phyloP scores from a whole-genome alignment of 2,113 vertebrate species.

The Albula glossodonta region DNA sequence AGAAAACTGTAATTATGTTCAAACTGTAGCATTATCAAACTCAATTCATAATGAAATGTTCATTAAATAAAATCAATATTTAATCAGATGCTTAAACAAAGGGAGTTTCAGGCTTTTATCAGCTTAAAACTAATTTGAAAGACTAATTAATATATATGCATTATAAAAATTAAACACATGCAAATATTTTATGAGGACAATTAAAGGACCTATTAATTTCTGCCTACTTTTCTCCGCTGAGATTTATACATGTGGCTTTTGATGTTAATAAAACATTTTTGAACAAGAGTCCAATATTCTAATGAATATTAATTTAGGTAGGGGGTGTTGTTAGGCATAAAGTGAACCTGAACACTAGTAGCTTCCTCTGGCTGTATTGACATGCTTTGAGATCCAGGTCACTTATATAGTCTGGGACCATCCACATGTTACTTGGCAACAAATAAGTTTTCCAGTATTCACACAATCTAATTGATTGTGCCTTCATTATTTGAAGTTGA shows the following conservation, averaged over 20 bases:
- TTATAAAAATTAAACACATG: constrained; percentile 99
- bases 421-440: too few species aligned
- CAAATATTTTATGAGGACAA: constrained; percentile 99
- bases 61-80: constrained; percentile 95
- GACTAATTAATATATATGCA: constrained; percentile 99
- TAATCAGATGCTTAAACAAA: constrained; percentile 88
- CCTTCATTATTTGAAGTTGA: too few species aligned
- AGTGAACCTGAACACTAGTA: too few species aligned
- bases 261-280: constrained; percentile 64
- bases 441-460: too few species aligned
- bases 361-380: too few species aligned
- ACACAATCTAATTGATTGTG: too few species aligned
- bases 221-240: constrained; percentile 98
- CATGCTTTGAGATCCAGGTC: too few species aligned
- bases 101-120: constrained; percentile 62
- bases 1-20: constrained; percentile 61
- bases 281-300: too few species aligned
- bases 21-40: constrained; percentile 82
- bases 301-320: too few species aligned
- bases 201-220: constrained; percentile 99
- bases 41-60: constrained; percentile 89
- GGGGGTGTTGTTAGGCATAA: too few species aligned
- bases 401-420: too few species aligned
- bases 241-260: constrained; percentile 96
- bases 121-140: constrained; percentile 99